phyloP scores from a whole-genome alignment of 2,797 vertebrate species.

The Hybognathus amarus region DNA sequence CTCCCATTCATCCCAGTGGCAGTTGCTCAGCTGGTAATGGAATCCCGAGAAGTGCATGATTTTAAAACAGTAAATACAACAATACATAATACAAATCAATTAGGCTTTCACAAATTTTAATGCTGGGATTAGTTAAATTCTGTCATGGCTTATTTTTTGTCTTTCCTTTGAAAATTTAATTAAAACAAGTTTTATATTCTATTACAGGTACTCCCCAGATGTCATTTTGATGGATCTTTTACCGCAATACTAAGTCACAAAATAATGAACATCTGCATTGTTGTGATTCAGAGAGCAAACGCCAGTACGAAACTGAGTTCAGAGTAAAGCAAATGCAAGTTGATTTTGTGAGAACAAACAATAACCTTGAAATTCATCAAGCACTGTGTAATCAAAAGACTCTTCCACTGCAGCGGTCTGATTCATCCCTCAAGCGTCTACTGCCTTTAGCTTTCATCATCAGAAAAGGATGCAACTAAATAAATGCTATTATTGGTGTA shows the following conservation, averaged over 20 bases:
- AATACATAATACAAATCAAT: neutral
- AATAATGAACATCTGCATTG: neutral
- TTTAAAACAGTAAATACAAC: neutral
- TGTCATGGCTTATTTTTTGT: neutral
- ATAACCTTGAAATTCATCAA: conserved; percentile 72
- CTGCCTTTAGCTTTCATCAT: conserved; percentile 37
- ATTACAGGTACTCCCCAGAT: neutral
- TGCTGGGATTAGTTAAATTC: neutral
- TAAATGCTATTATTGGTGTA: conserved; percentile 29
- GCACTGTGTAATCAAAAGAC: conserved; percentile 72
- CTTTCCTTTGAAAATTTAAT: neutral
- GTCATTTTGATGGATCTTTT: neutral
- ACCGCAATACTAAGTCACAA: neutral
- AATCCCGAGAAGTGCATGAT: neutral
- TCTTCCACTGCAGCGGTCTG: conserved; percentile 52
- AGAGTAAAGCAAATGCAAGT: conserved; percentile 68
- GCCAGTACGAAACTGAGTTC: conserved; percentile 74
- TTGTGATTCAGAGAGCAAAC: neutral
- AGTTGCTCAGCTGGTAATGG: neutral
- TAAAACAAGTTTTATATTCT: neutral
- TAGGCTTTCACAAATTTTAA: neutral
- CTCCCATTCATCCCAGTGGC: neutral
- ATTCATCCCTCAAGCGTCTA: conserved; percentile 32
- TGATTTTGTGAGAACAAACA: conserved; percentile 69
- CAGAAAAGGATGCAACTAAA: conserved; percentile 23